Evolutionary conservation across 2,888 invertebrate genomes (phyloP), one percentile per base, ranked within the genome.

Genomic region (Hemistola chrysoprasaria): DNA sequence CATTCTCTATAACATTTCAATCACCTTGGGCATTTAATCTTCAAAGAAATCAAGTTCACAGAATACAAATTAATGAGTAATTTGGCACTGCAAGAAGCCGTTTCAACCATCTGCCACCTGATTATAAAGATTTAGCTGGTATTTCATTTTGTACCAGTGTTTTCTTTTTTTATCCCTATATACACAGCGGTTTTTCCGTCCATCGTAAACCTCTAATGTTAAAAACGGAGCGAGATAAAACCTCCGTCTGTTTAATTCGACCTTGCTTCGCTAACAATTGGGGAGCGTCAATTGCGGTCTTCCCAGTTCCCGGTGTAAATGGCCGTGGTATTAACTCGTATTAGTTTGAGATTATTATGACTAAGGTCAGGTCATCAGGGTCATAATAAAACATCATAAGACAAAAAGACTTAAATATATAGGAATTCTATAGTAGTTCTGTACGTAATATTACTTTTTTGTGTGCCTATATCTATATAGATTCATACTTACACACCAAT

Each of bases 211-310:
- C 11, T 7, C 21, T 23, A 22, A 35, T 42, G 26, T 24, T 36
- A 33, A 37, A 43, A 41, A 24, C 28, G 38, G 32, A 30, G 8
- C 7, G 31, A 22, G 16, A 30, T 41, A 43, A 42, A 42, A 37
- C 30, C 28, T 45, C 39, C 25, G 22, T 1, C 33, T 29, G 27
- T 35, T 47, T 36, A 27, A 33, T 27, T 32, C 34, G 51, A 32
- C 56, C 57, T 59, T 58, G 52, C 47, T 40, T 40, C 50, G 48
- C 40, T 16, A 31, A 39, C 46, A 48, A 49, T 55, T 53, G 56
- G 50, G 37, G 45, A 41, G 34, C 36, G 39, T 35, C 58, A 60
- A 56, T 56, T 58, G 56, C 45, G 47, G 50, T 56, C 56, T 47
- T 60, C 58, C 57, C 53, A 46, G 52, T 48, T 52, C 38, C 47